Base-by-base conservation (phyloP, 2,888 invertebrate species). In the Imbricaverruca yamaguchii region DNA sequence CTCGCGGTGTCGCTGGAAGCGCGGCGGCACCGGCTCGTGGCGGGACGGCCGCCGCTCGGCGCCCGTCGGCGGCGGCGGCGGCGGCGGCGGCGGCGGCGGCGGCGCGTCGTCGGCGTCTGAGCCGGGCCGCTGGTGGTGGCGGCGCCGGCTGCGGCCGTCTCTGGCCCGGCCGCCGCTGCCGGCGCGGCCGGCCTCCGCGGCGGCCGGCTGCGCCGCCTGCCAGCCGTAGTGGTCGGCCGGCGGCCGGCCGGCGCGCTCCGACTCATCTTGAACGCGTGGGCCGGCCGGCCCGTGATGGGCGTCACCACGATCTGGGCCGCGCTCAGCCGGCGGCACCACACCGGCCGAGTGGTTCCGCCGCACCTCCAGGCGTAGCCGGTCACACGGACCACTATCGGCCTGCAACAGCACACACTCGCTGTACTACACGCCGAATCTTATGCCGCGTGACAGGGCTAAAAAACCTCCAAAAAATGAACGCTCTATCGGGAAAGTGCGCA, bases 21-120 rank as follows among this genome's bases (percentile, higher is more conserved):
- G 69, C 69, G 69, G 69, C 69, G 69, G 69, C 69, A 69, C 25
- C 69, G 25, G 25, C 69, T 69, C 69, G 69, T 39, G 69, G 15
- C 69, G 69, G 25, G 39, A 25, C 15, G 39, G 13, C 67, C 69
- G 39, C 15, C 69, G 69, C 69, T 69, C 69, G 4, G 39, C 61
- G 61, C 61, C 39, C 39, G 25, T 13, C 69, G 15, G 69, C 69
- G 39, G 1, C 39, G 39, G 39, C 39, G 39, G 39, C 39, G 39
- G 39, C 39, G n/a, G 39, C 39, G 39, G 8, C 69, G 7, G 0
- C 25, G 25, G 12, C 25, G 69, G 39, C 39, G 39, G 39, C 39
- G 39, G 39, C 39, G 39, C 39, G 39, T 25, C 69, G 7, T 15
- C 25, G 25, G 12, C 25, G 69, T 25, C 25, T 12, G 67, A 10